Evolutionary conservation across 2,113 vertebrate genomes (phyloP), one percentile per base, ranked within the genome.

Genomic region (Lucifuga dentata): DNA sequence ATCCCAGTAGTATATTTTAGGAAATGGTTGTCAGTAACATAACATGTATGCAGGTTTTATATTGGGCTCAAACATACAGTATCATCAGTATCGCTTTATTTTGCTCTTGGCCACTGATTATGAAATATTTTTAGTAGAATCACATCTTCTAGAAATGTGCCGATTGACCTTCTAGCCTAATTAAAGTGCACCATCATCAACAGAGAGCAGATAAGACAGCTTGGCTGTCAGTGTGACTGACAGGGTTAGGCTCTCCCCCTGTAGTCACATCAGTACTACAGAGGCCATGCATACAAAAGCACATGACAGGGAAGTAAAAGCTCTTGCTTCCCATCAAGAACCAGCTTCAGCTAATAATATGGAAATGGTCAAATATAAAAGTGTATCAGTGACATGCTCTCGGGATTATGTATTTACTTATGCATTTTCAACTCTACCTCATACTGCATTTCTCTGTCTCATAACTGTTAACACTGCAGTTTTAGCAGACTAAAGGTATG

Each of bases 351-450:
- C 59, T 90, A 71, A 87, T 87, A 72, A 89, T 87, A 78, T 89
- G 50, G 74, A 88, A 89, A 83, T 68, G 48, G 50, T 50, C 45
- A 82, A 86, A 64, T 80, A 63, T 78, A 62, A 74, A 68, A 76
- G 71, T 76, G 60, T 50, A 78, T 64, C 68, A 43, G 60, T 74
- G 83, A 88, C 74, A 71, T 50, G 86, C 65, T 90, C 85, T 57
- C 69, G 63, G 80, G 83, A 80, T 82, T 87, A 80, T 86, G 79
- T 85, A 86, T 89, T 82, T 89, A 89, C 88, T 88, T 89, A 88
- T 89, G 77, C 78, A 88, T 90, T 87, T 86, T 58, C 67, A 76
- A 68, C 78, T 88, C 87, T 76, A 61, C 82, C 81, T 88, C 85
- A 81, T 88, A 63, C 83, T 78, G 82, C 84, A 81, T 67, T 76